Percentiles rank a stretch among this genome's conserved stretches.
phyloP scores from a whole-genome alignment of 2,113 vertebrate genomes.

The Nestor notabilis region DNA sequence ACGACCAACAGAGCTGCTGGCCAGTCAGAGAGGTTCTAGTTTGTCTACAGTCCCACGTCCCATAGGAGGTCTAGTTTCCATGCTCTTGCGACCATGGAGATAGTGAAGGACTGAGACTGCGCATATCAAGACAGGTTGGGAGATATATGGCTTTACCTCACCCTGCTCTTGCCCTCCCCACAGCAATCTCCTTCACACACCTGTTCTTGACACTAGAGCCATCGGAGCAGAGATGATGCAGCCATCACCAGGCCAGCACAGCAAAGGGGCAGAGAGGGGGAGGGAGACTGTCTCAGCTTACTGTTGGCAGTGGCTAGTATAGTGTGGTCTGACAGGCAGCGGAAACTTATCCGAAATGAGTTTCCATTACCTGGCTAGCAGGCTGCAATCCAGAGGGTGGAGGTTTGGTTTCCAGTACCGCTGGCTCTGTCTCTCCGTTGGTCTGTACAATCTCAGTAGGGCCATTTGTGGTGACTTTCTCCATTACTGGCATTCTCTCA shows the following conservation, averaged over 20 bases:
- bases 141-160: not conserved
- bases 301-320: not conserved
- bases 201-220: not conserved
- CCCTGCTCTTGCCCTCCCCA: not conserved
- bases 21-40: not conserved
- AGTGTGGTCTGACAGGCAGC: not conserved
- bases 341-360: not conserved
- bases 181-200: not conserved
- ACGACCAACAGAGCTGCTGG: not conserved
- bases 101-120: not conserved
- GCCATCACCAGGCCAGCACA: not conserved
- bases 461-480: slow-evolving; percentile 92
- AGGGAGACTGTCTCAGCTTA: not conserved
- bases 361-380: slow-evolving; percentile 84
- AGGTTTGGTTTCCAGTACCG: slow-evolving; percentile 88
- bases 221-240: not conserved
- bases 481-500: slow-evolving; percentile 99
- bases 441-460: slow-evolving; percentile 94
- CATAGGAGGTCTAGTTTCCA: not conserved
- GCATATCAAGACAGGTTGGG: not conserved
- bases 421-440: slow-evolving; percentile 93
- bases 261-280: not conserved
- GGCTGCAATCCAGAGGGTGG: slow-evolving; percentile 84
- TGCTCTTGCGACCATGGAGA: not conserved
- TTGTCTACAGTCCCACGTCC: not conserved